Conservation (phyloP, 2,888 invertebrate genomes). For the Apamea crenata region DNA sequence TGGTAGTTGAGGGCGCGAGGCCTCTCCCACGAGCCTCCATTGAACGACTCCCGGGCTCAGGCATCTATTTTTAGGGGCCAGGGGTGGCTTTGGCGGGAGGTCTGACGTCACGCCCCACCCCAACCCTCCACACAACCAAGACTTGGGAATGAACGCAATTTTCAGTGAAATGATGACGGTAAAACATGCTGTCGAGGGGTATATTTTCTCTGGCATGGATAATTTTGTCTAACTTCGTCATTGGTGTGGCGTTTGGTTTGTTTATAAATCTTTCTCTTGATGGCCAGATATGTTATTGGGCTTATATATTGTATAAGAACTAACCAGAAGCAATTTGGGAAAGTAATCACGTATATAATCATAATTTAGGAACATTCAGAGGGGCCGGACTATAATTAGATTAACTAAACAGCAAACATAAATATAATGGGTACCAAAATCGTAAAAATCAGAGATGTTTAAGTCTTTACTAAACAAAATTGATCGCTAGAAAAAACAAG, state of each 20-base stretch:
- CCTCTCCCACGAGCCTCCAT: slow-evolving; percentile 77
- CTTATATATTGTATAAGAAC: slow-evolving; percentile 3
- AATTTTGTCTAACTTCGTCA: slow-evolving; percentile 72
- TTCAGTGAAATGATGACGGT: slow-evolving; percentile 70
- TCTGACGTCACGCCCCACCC: slow-evolving; percentile 76
- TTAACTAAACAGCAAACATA: slow-evolving; percentile 26
- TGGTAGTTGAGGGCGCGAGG: slow-evolving; percentile 55
- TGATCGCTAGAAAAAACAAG: slow-evolving; percentile 34
- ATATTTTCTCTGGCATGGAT: slow-evolving; percentile 73
- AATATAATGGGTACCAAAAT: slow-evolving; percentile 13
- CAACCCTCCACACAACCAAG: slow-evolving; percentile 64
- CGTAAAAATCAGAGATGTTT: slow-evolving; percentile 12
- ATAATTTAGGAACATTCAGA: slow-evolving; percentile 22
- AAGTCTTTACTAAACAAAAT: slow-evolving; percentile 17
- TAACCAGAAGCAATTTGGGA: slow-evolving; percentile 41
- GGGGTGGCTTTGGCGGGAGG: slow-evolving; percentile 72
- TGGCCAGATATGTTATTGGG: slow-evolving; percentile 26
- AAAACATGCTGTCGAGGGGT: slow-evolving; percentile 75
- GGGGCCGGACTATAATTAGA: slow-evolving; percentile 30
- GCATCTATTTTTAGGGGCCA: slow-evolving; percentile 87
- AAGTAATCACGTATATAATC: slow-evolving; percentile 22
- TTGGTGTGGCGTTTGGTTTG: slow-evolving; percentile 64
- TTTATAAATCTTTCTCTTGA: slow-evolving; percentile 35
- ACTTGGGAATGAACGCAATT: slow-evolving; percentile 75
- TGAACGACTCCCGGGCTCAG: slow-evolving; percentile 86